Evolutionary conservation across 2,113 vertebrate genomes (phyloP), one percentile per base, ranked within the genome.

Genomic region (Centropus unirufus): DNA sequence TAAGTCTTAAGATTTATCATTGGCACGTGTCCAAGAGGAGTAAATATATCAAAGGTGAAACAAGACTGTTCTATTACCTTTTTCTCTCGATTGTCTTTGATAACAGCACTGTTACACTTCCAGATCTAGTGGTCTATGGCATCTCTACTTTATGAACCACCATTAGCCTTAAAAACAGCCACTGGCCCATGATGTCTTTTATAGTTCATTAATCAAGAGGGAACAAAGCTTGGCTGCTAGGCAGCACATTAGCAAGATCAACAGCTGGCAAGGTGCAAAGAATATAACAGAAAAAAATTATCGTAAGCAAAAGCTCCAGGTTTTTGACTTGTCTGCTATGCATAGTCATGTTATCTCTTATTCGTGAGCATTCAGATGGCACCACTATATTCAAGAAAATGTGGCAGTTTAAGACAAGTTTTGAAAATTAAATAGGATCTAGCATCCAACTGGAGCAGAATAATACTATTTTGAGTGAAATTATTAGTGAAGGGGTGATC

Each of bases 291-390:
- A 55, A 89, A 87, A 82, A 87, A 73, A 84, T 40, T 73, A 95
- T 34, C 80, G 58, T 68, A 94, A 77, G 88, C 64, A 76, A 93
- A 94, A 93, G 76, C 49, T 72, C 80, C 3, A 42, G 73, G 73
- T 93, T 95, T 95, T 91, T 94, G 64, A 93, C 80, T 95, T 17
- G 52, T 94, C 80, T 95, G 90, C 85, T 88, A 96, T 96, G 93
- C 94, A 89, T 59, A 97, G 94, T 95, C 94, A 94, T 96, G 95
- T 96, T 96, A 96, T 94, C 83, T 93, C 88, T 92, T 95, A 89
- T 88, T 96, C 27, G 73, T 82, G 92, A 96, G 93, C 94, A 92
- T 94, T 96, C 94, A 96, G 89, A 95, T 93, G 94, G 81, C 19
- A 2, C 92, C 93, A 92, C 92, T 92, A 89, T 94, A 94, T 95